These are phyloP conservation scores for Patella vulgata DNA, from an alignment of 1,140 invertebrate genomes.

Conservation along the genomic window DNA sequence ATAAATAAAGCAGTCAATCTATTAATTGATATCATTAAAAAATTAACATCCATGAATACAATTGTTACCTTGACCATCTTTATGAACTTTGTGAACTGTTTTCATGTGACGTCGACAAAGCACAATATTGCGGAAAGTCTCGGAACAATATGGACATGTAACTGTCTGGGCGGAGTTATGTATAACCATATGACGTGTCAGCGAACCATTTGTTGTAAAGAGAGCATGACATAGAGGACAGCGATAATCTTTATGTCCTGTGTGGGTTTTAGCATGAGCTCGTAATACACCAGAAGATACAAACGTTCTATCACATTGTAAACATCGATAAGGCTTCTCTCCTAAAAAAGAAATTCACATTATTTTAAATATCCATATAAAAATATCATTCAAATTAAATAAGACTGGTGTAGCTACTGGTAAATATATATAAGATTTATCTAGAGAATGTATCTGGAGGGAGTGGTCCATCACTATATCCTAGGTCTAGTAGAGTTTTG, in stretches of 20 bases:
- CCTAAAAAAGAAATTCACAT: conserved; percentile 34
- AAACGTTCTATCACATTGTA: conserved; percentile 58
- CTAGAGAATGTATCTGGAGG: neutral
- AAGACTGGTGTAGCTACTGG: too few relatives aligned
- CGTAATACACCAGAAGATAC: conserved; percentile 59
- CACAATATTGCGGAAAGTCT: conserved; percentile 67
- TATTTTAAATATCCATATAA: too few relatives aligned
- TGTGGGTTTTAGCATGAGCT: conserved; percentile 64
- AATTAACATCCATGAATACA: too few relatives aligned
- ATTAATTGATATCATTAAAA: too few relatives aligned
- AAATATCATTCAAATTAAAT: neutral
- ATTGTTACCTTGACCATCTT: too few relatives aligned
- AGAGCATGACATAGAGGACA: conserved; percentile 60
- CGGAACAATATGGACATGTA: conserved; percentile 67
- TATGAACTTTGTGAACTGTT: conserved; percentile 44
- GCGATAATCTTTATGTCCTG: conserved; percentile 55
- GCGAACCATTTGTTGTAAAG: conserved; percentile 65
- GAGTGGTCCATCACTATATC: too few relatives aligned
- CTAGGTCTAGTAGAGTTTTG: neutral
- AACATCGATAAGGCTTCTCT: conserved; percentile 62
- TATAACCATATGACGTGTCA: conserved; percentile 62
- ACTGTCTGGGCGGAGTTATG: conserved; percentile 53
- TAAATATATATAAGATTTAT: neutral
- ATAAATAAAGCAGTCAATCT: too few relatives aligned
- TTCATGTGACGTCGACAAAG: conserved; percentile 68